phyloP scores from a whole-genome alignment of 2,113 vertebrate genomes.

The Callaeas wilsoni region DNA sequence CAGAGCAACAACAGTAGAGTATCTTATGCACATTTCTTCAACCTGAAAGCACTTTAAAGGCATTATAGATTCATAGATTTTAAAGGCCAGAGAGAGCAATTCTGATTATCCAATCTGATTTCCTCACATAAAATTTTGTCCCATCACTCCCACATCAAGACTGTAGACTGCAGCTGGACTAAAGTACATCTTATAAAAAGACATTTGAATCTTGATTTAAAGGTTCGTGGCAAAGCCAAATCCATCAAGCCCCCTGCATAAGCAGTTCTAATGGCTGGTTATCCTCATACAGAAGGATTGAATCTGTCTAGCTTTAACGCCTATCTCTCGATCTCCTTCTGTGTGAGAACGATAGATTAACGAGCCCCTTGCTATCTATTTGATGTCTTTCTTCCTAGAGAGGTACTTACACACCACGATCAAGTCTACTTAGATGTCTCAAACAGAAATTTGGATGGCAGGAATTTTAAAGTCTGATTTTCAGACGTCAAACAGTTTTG shows the following conservation, averaged over 20 bases:
- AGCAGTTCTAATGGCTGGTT: background rate
- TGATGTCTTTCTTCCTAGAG: background rate
- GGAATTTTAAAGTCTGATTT: background rate
- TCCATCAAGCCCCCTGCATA: background rate
- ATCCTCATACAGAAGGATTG: background rate
- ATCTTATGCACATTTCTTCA: background rate
- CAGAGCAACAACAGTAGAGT: background rate
- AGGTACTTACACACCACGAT: background rate
- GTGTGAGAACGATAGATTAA: background rate
- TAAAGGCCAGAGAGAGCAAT: slow-evolving; percentile 33
- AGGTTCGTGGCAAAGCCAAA: background rate
- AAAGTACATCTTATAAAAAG: background rate
- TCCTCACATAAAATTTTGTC: background rate
- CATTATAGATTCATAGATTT: slow-evolving; percentile 42
- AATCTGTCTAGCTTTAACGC: slow-evolving; percentile 15
- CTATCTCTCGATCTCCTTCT: background rate
- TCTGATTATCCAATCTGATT: slow-evolving; percentile 27
- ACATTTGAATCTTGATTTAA: slow-evolving; percentile 11
- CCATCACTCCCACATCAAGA: background rate
- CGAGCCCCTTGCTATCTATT: background rate
- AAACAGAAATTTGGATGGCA: background rate
- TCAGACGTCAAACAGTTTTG: background rate
- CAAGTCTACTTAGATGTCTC: background rate
- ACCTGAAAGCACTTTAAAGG: slow-evolving; percentile 4
- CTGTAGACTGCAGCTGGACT: background rate